A percentile compares a stretch with the other conserved stretches of the same genome.
Conservation (phyloP, 2,888 invertebrate genomes). For the Sarcophaga subvicina region DNA sequence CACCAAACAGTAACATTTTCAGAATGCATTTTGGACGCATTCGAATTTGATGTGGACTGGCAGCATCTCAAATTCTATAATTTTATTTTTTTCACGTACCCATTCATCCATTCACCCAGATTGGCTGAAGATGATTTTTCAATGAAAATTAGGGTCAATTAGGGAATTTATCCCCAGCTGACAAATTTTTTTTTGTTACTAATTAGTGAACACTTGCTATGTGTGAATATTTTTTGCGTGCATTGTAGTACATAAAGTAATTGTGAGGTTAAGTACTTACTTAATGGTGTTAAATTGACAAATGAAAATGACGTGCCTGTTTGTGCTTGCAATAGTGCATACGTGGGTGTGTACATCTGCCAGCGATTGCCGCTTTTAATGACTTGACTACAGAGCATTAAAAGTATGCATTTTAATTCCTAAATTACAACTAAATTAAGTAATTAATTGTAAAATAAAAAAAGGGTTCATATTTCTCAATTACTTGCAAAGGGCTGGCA, state of each 20-base stretch:
- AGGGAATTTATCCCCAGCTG: too few species aligned
- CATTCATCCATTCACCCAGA: too few species aligned
- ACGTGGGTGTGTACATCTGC: not conserved
- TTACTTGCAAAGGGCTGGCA: too few species aligned
- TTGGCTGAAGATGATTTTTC: too few species aligned
- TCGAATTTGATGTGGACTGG: too few species aligned
- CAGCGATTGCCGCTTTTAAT: slow-evolving; percentile 30
- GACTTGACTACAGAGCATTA: slow-evolving; percentile 8
- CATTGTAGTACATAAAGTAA: not conserved
- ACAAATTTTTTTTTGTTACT: not conserved
- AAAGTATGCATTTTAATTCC: not conserved
- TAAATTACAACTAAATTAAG: not conserved
- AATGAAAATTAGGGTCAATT: too few species aligned
- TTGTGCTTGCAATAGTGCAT: not conserved
- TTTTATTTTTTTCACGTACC: too few species aligned
- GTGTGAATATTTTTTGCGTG: not conserved
- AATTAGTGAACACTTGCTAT: not conserved
- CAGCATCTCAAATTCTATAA: too few species aligned
- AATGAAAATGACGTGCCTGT: slow-evolving; percentile 32
- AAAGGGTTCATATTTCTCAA: slow-evolving; percentile 11
- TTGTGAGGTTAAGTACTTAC: slow-evolving; percentile 41
- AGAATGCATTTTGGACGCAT: too few species aligned
- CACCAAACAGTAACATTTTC: too few species aligned
- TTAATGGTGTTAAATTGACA: slow-evolving; percentile 51
- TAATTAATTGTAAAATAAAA: slow-evolving; percentile 58